Evolutionary conservation across 1,140 invertebrate genomes (phyloP).

Genomic region (Thaumetopoea pityocampa): DNA sequence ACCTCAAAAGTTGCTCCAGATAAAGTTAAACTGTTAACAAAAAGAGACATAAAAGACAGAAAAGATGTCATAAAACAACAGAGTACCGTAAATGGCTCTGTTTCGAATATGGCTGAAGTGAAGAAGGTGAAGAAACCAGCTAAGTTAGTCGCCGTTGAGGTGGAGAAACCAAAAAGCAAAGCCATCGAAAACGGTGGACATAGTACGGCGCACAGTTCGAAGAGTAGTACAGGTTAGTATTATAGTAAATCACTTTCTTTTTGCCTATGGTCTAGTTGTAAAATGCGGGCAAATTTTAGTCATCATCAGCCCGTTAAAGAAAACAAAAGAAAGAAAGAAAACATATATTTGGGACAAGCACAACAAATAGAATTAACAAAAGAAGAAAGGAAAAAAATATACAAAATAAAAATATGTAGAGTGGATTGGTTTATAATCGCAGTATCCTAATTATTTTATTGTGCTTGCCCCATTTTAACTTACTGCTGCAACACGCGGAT

Average conservation of each 20-base stretch:
- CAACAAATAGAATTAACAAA: no score
- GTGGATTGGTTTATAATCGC: no score
- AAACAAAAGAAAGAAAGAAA: no score
- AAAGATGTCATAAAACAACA: conserved; percentile 68
- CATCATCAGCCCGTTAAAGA: no score
- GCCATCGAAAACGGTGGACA: conserved; percentile 52
- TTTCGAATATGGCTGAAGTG: conserved; percentile 36
- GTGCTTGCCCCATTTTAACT: no score
- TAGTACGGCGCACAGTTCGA: conserved; percentile 38
- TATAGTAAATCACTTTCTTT: background rate
- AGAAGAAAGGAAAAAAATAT: no score
- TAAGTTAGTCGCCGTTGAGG: conserved; percentile 44
- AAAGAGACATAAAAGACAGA: conserved; percentile 70
- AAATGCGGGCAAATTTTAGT: no score
- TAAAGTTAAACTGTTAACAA: conserved; percentile 62
- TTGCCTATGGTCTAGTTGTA: background rate
- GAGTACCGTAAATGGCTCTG: conserved; percentile 47
- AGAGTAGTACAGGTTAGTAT: conserved; percentile 33
- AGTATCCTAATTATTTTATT: no score
- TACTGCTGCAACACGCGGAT: no score
- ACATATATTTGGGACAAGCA: no score
- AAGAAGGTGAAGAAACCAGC: conserved; percentile 52
- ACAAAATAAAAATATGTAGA: no score
- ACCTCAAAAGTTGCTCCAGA: conserved; percentile 55
- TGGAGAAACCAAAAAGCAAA: conserved; percentile 45